Evolutionary conservation across 2,888 invertebrate genomes (phyloP).

Genomic region (Eupithecia tripunctaria): DNA sequence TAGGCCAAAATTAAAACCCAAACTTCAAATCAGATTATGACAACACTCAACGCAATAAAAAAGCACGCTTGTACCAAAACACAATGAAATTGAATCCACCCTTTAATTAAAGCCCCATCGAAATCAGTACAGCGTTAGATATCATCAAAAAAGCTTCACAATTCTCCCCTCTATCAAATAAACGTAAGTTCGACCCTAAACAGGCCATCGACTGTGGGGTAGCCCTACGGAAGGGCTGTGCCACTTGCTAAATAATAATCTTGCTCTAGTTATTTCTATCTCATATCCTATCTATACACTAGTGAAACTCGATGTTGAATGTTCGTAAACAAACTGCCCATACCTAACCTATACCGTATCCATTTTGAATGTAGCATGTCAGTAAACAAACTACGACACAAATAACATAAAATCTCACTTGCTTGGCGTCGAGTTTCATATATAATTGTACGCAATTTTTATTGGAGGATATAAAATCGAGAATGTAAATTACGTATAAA

Average conservation of each 20-base stretch:
- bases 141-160: conserved; percentile 37
- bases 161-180: conserved; percentile 40
- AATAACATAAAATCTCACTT: no score
- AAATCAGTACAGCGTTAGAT: conserved; percentile 33
- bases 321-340: no score
- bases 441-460: no score
- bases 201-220: conserved; percentile 20
- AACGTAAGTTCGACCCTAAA: conserved; percentile 25
- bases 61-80: conserved; percentile 23
- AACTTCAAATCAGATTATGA: conserved; percentile 18
- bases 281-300: background rate
- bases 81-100: conserved; percentile 33
- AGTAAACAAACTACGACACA: no score
- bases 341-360: no score
- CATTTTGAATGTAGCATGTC: no score
- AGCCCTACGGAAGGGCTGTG: background rate
- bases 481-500: no score
- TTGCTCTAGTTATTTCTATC: background rate
- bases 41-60: conserved; percentile 22
- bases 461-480: no score
- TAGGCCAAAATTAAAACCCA: conserved; percentile 11
- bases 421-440: no score
- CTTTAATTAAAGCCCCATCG: conserved; percentile 35
- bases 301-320: no score
- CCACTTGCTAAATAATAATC: background rate